Evolutionary conservation across 2,888 invertebrate genomes (phyloP), one percentile per base, ranked within the genome.

Genomic region (Pollenia amentaria): DNA sequence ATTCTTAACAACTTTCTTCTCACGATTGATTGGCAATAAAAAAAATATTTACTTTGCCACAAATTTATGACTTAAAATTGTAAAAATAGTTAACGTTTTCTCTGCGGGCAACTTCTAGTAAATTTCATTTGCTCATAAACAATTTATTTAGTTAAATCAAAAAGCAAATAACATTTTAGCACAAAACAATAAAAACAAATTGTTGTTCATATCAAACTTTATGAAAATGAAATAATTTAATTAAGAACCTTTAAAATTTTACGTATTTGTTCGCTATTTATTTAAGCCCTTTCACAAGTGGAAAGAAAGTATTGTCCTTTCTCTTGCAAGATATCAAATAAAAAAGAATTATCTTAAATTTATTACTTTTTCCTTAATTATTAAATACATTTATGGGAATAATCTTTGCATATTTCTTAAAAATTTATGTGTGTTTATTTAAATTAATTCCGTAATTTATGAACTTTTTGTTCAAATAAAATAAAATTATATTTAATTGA

Each of bases 321-420:
- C 40, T 1, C n/a, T 40, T 16, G 21, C 3, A 10, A 46, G 0
- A 40, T 18, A 16, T 60, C 1, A 14, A n/a, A n/a, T n/a, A n/a
- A n/a, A n/a, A n/a, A n/a, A n/a, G n/a, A n/a, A 29, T 10, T 3
- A 51, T 21, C 70, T 21, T 29, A 69, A 44, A 82, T 80, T 80
- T 77, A 72, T 80, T 40, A 57, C 11, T 6, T 64, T 72, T 85
- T 85, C 70, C 76, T 80, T 57, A 72, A 65, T 76, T 60, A 76
- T 65, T 76, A 11, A 48, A 38, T n/a, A 29, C 7, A 42, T 78
- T 46, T 69, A n/a, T 18, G 21, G 21, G 8, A n/a, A 67, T 70
- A 80, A 77, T 65, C 76, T 40, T 18, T 38, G 9, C 11, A n/a
- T 12, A 46, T 48, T 44, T 6, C 10, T 38, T 64, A 14, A 65